Percentiles rank a stretch among this genome's conserved stretches.
phyloP scores from a whole-genome alignment of 2,797 vertebrate genomes.

The Euphonia xanthogaster region DNA sequence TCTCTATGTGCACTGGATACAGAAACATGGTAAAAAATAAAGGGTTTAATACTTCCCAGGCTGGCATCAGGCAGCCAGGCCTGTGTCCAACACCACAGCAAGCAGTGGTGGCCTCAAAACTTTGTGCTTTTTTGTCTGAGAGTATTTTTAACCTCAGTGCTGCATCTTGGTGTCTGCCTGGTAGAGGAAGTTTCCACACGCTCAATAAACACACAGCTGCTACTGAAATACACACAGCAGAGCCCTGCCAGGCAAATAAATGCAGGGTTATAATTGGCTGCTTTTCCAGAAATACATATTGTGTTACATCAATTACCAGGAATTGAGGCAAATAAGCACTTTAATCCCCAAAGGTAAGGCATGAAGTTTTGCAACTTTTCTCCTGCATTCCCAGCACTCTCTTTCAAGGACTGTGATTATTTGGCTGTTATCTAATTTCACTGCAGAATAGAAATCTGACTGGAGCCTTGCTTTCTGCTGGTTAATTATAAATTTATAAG shows the following conservation, averaged over 20 bases:
- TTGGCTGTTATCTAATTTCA: constrained; percentile 12
- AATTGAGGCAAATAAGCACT: constrained; percentile 7
- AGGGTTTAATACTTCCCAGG: neutral
- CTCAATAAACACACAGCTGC: neutral
- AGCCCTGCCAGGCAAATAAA: neutral
- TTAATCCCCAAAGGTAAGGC: neutral
- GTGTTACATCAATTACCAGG: neutral
- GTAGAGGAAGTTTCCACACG: neutral
- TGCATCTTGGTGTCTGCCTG: neutral
- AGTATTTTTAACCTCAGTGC: neutral
- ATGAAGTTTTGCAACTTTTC: neutral
- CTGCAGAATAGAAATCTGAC: constrained; percentile 5
- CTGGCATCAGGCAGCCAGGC: neutral
- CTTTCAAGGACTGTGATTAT: constrained; percentile 13
- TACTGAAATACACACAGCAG: neutral
- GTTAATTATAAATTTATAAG: constrained; percentile 46
- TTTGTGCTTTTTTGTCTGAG: neutral
- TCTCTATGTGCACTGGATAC: accelerated
- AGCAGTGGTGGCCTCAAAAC: neutral
- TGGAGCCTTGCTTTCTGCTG: constrained; percentile 4
- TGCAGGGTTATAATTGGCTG: neutral
- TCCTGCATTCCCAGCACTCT: neutral
- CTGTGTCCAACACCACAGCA: neutral
- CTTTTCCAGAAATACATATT: neutral
- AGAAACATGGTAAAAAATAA: neutral